Percentiles rank a stretch among this genome's conserved stretches.
phyloP scores from a whole-genome alignment of 1,140 invertebrate species.

The Bathynomus jamesi region DNA sequence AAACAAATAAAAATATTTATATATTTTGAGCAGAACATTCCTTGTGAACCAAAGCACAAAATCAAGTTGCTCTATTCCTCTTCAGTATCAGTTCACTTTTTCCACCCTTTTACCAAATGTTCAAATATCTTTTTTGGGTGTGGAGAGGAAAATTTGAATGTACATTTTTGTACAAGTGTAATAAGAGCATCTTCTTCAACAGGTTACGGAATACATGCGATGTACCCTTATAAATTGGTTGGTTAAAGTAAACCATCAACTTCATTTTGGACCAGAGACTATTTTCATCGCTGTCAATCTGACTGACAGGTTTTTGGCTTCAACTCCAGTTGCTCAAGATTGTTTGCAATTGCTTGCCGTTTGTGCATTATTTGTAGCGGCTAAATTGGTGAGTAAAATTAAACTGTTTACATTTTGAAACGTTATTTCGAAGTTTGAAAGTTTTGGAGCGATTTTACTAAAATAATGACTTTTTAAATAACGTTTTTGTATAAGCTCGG shows the following conservation, averaged over 20 bases:
- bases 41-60: too few species aligned
- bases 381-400: conserved; percentile 14
- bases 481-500: too few species aligned
- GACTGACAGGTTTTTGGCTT: conserved; percentile 7
- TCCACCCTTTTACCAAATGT: too few species aligned
- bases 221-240: conserved; percentile 19
- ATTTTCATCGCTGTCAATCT: conserved; percentile 16
- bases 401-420: too few species aligned
- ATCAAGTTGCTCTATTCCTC: too few species aligned
- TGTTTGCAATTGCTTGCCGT: conserved; percentile 13
- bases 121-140: too few species aligned
- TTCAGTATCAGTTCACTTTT: too few species aligned
- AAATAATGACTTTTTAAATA: too few species aligned
- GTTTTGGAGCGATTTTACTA: too few species aligned
- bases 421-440: too few species aligned
- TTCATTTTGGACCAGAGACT: conserved; percentile 15
- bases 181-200: neutral
- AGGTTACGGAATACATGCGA: conserved; percentile 15
- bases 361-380: conserved; percentile 10
- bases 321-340: conserved; percentile 12
- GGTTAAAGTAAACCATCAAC: conserved; percentile 13
- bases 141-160: neutral
- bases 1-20: too few species aligned
- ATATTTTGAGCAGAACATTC: too few species aligned
- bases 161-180: neutral